Evolutionary conservation across 2,797 vertebrate genomes (phyloP), one percentile per base, ranked within the genome.

Genomic region (Thamnophis elegans): DNA sequence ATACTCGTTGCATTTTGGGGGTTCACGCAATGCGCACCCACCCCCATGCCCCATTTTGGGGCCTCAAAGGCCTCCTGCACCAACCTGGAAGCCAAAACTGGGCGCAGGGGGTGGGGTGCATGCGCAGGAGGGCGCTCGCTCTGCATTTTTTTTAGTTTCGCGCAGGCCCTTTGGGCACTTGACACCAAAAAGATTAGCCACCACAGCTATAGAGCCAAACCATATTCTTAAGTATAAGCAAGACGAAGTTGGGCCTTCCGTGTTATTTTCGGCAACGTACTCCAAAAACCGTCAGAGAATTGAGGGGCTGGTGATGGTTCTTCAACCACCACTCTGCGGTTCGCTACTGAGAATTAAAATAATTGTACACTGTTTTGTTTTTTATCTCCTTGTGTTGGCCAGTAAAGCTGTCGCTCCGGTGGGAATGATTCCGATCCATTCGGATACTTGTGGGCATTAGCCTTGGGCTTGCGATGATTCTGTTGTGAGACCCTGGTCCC

Each of bases 141-240:
- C 47, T 51, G 47, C 47, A 51, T 51, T 51, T 51, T 51, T 51
- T 51, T 51, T 5, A 5, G 47, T 51, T 51, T 51, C 6, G 47
- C 47, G 6, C 4, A 5, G 47, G 47, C 47, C 7, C 47, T 51
- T 6, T 51, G 47, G 47, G 47, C 47, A 51, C 47, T 51, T 5
- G 5, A 5, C 47, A 47, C 47, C 47, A 4, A 7, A 51, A 51
- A 51, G 47, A 7, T 51, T 51, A 5, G 42, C 42, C 42, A 2
- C 4, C 42, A 42, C 42, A 32, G n/a, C 53, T 12, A 25, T 86
- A 58, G 11, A 12, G 10, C 89, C 95, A 91, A 95, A 94, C 95
- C 93, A 93, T 94, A 92, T 26, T 73, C 16, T 42, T 58, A 53
- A 91, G 90, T 91, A 9, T 89, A 92, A 92, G 89, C 87, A 92